Evolutionary conservation across 2,113 vertebrate species (phyloP).

Genomic region (Halichoerus grypus): DNA sequence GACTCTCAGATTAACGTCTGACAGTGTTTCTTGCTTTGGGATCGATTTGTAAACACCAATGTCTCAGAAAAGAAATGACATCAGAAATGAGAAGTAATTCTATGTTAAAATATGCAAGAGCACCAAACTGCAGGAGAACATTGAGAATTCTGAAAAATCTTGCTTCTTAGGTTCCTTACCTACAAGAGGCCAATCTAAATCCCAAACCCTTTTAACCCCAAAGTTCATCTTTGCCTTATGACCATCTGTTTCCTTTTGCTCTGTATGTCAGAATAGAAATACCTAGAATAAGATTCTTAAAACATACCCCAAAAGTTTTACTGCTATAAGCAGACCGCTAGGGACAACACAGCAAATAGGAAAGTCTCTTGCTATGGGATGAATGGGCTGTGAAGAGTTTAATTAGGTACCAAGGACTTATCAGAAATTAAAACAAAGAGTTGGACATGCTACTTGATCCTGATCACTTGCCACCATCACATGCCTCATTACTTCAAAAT

Average conservation of each 20-base stretch:
- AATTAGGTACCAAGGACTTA: background rate
- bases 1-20: background rate
- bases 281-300: background rate
- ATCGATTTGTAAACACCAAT: background rate
- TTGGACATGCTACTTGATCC: background rate
- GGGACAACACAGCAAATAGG: background rate
- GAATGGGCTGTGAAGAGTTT: background rate
- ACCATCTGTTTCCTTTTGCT: background rate
- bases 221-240: background rate
- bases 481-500: background rate
- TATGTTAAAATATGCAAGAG: background rate
- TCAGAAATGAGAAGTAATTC: conserved; percentile 5
- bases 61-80: background rate
- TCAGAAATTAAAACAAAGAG: conserved; percentile 17
- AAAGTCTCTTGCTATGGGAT: background rate
- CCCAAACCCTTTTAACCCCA: background rate
- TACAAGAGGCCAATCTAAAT: background rate
- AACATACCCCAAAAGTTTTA: background rate
- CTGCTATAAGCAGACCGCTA: background rate
- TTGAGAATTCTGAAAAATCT: background rate
- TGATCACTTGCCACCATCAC: background rate
- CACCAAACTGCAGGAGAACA: background rate
- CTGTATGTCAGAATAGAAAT: background rate
- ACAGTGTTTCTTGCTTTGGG: background rate
- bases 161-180: background rate